These are phyloP conservation scores for Autographa pulchrina DNA, from an alignment of 2,888 invertebrate genomes.

Conservation along the genomic window DNA sequence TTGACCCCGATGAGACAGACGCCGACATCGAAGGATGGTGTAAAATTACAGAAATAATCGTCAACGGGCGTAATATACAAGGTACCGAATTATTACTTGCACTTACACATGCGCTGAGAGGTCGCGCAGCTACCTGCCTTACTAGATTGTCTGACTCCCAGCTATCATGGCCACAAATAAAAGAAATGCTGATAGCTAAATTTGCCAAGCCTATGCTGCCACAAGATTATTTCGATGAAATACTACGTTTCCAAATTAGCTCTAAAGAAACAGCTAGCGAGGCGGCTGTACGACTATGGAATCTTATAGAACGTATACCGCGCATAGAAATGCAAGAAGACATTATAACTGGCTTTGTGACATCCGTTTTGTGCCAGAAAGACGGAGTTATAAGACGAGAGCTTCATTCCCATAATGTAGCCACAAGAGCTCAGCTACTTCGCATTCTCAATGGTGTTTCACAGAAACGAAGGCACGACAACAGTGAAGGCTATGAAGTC, in stretches of 20 bases:
- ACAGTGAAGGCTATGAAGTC: too few relatives aligned
- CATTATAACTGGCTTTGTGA: conserved; percentile 3
- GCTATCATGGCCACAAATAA: conserved; percentile 31
- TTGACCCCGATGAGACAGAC: conserved; percentile 9
- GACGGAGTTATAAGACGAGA: background rate
- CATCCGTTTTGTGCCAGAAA: conserved; percentile 10
- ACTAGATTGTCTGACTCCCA: conserved; percentile 31
- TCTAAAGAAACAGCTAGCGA: conserved; percentile 21
- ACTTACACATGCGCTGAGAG: too few relatives aligned
- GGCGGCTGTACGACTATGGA: conserved; percentile 43
- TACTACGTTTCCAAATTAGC: conserved; percentile 42
- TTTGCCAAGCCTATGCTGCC: conserved; percentile 44
- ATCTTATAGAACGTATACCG: conserved; percentile 43
- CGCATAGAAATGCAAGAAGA: conserved; percentile 8
- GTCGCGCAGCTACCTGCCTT: too few relatives aligned
- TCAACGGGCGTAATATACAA: conserved; percentile 11
- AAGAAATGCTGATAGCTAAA: conserved; percentile 33
- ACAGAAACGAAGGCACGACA: background rate
- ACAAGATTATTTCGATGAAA: conserved; percentile 56
- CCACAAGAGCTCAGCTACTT: background rate
- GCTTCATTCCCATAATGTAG: background rate
- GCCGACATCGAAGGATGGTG: conserved; percentile 21
- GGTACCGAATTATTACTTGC: too few relatives aligned
- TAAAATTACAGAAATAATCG: conserved; percentile 6
- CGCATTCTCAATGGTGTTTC: background rate